A percentile compares a stretch with the other conserved stretches of the same genome.
phyloP scores from a whole-genome alignment of 1,140 invertebrate genomes.

The Grapholita molesta region DNA sequence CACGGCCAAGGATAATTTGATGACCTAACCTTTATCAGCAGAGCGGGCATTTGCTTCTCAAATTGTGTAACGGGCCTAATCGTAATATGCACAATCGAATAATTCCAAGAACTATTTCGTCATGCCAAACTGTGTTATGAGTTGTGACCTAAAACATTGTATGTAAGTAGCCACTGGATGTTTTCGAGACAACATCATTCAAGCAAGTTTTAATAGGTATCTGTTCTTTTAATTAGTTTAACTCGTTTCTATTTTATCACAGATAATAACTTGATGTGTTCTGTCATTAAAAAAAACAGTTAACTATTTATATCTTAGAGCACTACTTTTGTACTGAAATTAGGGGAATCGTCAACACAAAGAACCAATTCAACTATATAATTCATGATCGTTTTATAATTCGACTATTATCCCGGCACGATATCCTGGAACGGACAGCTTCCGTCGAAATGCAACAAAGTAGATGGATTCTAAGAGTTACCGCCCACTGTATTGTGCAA shows the following conservation, averaged over 20 bases:
- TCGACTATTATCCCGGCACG: constrained; percentile 4
- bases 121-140: background rate
- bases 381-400: constrained; percentile 8
- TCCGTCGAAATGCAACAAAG: constrained; percentile 6
- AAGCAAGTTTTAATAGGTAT: too few relatives aligned
- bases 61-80: background rate
- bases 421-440: constrained; percentile 3
- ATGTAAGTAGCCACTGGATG: too few relatives aligned
- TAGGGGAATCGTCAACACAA: background rate
- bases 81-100: background rate
- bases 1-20: too few relatives aligned
- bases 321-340: too few relatives aligned
- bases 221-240: too few relatives aligned
- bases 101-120: background rate
- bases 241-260: too few relatives aligned
- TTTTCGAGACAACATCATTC: too few relatives aligned
- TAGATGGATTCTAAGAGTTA: background rate
- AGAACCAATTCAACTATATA: background rate
- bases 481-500: background rate
- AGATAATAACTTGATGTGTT: too few relatives aligned
- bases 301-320: too few relatives aligned
- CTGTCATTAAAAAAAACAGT: too few relatives aligned
- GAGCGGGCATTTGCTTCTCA: background rate
- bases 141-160: background rate
- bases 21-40: background rate